Percentiles rank a stretch among this genome's conserved stretches.
These are phyloP conservation scores for Lophura nycthemera DNA, from an alignment of 2,113 vertebrate species.

Conservation along the genomic window DNA sequence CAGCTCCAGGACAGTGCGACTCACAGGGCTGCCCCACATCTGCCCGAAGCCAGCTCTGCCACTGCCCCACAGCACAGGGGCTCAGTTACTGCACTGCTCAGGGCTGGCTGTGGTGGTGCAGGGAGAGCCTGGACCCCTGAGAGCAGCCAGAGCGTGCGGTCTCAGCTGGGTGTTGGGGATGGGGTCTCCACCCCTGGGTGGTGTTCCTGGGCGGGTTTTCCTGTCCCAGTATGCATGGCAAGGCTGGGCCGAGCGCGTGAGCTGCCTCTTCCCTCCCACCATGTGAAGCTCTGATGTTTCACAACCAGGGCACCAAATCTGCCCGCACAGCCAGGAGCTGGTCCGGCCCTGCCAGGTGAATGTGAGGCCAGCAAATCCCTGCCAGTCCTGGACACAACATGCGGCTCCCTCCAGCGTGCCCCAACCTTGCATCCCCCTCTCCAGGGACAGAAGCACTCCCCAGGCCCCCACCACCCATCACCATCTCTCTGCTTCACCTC, in stretches of 20 bases:
- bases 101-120: neutral
- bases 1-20: no score
- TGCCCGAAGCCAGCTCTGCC: neutral
- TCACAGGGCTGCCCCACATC: fast-evolving
- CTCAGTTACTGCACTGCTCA: fast-evolving
- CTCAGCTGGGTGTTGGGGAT: neutral
- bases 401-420: fast-evolving
- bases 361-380: fast-evolving
- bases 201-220: neutral
- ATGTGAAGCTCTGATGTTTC: neutral
- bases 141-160: fast-evolving
- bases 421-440: neutral
- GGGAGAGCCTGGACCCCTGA: fast-evolving
- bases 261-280: neutral
- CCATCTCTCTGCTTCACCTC: neutral
- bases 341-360: neutral
- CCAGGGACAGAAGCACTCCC: neutral
- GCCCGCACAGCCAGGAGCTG: fast-evolving
- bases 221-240: neutral
- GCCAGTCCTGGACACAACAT: neutral
- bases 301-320: neutral
- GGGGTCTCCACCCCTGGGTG: neutral
- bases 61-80: neutral
- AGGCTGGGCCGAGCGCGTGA: fast-evolving
- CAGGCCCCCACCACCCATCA: neutral